Conservation (phyloP, 2,888 invertebrate genomes). For the Podabrus alpinus region DNA sequence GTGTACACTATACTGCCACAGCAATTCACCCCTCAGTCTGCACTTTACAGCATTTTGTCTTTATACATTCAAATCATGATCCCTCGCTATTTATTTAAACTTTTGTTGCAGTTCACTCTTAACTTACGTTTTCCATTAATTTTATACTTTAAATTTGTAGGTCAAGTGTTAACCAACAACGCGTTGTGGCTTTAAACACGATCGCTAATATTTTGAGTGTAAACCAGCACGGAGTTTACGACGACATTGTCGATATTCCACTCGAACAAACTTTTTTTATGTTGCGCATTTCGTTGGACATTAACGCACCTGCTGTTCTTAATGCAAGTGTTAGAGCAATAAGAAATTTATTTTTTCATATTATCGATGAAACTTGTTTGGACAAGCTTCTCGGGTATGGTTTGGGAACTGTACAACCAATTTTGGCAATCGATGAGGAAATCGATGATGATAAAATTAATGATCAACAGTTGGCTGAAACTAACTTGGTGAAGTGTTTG, state of each 20-base stretch:
- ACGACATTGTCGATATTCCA: slow-evolving; percentile 74
- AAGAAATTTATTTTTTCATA: slow-evolving; percentile 73
- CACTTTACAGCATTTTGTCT: too few relatives aligned
- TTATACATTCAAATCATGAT: too few relatives aligned
- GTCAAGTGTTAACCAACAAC: slow-evolving; percentile 81
- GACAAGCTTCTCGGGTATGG: slow-evolving; percentile 71
- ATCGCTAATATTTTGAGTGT: slow-evolving; percentile 78
- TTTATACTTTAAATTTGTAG: slow-evolving; percentile 43
- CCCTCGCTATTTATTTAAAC: too few relatives aligned
- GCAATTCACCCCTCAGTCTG: too few relatives aligned
- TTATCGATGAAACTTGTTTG: slow-evolving; percentile 77
- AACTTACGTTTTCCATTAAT: neutral
- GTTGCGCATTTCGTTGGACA: slow-evolving; percentile 84
- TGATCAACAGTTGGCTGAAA: slow-evolving; percentile 84
- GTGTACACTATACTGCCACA: too few relatives aligned
- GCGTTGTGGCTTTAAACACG: slow-evolving; percentile 77
- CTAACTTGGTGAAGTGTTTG: slow-evolving; percentile 76
- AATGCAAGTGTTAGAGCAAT: slow-evolving; percentile 78
- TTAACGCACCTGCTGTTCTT: slow-evolving; percentile 72
- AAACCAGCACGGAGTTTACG: slow-evolving; percentile 76
- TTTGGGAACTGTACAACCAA: slow-evolving; percentile 67
- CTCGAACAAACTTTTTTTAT: slow-evolving; percentile 79
- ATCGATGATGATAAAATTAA: slow-evolving; percentile 70
- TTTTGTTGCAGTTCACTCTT: too few relatives aligned
- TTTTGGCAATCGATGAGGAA: slow-evolving; percentile 53